Evolutionary conservation across 2,888 invertebrate genomes (phyloP).

Genomic region (Polymixis flavicincta): DNA sequence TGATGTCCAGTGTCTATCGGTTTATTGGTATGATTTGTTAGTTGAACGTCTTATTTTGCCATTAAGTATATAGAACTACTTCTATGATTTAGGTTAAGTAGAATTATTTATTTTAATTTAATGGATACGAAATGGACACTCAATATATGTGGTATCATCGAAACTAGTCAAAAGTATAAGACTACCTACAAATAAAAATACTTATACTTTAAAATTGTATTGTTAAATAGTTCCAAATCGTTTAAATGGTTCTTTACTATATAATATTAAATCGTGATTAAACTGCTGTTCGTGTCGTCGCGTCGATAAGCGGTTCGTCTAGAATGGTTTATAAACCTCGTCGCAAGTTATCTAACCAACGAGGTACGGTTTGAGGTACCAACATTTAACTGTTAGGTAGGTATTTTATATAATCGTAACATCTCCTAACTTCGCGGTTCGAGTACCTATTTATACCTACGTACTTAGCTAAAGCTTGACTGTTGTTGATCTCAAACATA

Average conservation of each 20-base stretch:
- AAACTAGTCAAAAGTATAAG: conserved; percentile 79
- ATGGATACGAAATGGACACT: conserved; percentile 65
- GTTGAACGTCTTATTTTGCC: conserved; percentile 35
- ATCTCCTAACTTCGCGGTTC: conserved; percentile 69
- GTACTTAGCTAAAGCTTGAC: conserved; percentile 87
- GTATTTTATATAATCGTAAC: conserved; percentile 61
- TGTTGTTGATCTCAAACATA: conserved; percentile 89
- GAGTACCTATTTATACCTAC: conserved; percentile 71
- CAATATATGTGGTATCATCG: conserved; percentile 75
- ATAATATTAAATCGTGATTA: conserved; percentile 66
- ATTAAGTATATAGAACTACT: conserved; percentile 40
- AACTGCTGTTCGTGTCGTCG: conserved; percentile 64
- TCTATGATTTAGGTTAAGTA: conserved; percentile 55
- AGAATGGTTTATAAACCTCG: conserved; percentile 53
- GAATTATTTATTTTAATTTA: conserved; percentile 55
- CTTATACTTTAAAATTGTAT: conserved; percentile 63
- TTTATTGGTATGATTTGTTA: conserved; percentile 33
- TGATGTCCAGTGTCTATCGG: conserved; percentile 59
- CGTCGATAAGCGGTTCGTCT: conserved; percentile 55
- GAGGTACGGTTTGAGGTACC: conserved; percentile 46
- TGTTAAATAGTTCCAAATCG: conserved; percentile 70
- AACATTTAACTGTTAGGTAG: conserved; percentile 58
- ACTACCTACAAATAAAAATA: conserved; percentile 66
- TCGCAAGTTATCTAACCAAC: conserved; percentile 37
- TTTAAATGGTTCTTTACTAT: conserved; percentile 61